Evolutionary conservation across 2,113 vertebrate species (phyloP), one percentile per base, ranked within the genome.

Genomic region (Microcebus murinus): DNA sequence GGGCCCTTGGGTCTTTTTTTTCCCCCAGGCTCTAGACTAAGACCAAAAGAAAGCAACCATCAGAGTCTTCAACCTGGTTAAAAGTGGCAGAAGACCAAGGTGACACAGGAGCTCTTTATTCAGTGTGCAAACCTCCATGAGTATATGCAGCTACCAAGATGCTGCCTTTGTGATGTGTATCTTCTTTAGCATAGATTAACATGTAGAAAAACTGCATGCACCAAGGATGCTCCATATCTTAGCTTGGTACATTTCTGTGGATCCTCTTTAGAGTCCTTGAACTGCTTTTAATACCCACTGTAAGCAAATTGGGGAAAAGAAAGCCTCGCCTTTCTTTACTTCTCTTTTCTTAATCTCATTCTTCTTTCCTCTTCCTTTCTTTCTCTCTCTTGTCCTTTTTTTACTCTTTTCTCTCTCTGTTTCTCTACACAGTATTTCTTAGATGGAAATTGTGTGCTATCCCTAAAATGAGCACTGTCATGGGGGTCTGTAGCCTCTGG

Each of bases 181-280:
- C 86, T 87, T 82, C 2, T 67, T 84, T n/a, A 81, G 18, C 20
- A 21, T 18, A 52, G 14, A 68, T 73, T 45, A 71, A 81, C 12
- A 90, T 14, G 17, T 4, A 45, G 29, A 7, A 63, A 70, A 29
- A 15, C 36, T 80, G 23, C 63, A 23, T 34, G 10, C 25, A 34
- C 36, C 20, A 73, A 65, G 27, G 1, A 23, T 15, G 6, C 6
- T 31, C 55, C 45, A 42, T 31, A 74, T 70, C 12, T 85, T 17
- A 90, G 20, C 52, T 87, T 76, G 91, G n/a, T 71, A 23, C 21
- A 90, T 45, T 57, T 91, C 84, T 95, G 25, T 63, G 81, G 36
- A 82, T 11, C 2, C 1, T 59, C 3, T 87, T 92, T 65, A 74
- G 45, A 68, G 81, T 39, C 63, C 3, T 10, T 52, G 42, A 23